Conservation (phyloP, 2,113 vertebrate species). For the Tylochromis polylepis region DNA sequence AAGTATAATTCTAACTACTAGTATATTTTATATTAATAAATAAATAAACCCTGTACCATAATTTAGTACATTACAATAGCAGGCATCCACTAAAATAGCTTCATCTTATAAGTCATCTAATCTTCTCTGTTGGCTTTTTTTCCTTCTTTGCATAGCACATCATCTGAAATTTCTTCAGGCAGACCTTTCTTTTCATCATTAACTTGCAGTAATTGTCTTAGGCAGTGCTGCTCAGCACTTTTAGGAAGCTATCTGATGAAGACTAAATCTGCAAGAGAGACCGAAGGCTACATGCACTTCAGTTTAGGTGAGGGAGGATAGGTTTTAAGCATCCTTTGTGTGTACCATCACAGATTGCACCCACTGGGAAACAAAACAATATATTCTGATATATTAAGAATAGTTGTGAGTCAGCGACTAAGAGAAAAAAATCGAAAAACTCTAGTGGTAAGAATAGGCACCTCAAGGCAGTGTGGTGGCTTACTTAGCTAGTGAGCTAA, state of each 20-base stretch:
- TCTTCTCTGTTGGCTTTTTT: neutral
- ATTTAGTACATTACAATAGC: neutral
- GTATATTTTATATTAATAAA: neutral
- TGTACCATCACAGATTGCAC: constrained; percentile 29
- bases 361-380: constrained; percentile 25
- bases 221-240: constrained; percentile 52
- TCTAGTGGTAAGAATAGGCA: constrained; percentile 1
- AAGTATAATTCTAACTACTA: neutral
- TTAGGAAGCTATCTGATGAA: constrained; percentile 13
- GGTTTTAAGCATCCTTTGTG: constrained; percentile 5
- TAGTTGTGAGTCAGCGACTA: constrained; percentile 18
- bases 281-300: constrained; percentile 28
- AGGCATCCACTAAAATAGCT: neutral
- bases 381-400: constrained; percentile 30
- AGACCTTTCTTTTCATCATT: constrained; percentile 41
- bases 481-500: neutral
- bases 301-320: neutral
- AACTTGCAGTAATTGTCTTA: constrained; percentile 36
- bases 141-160: neutral
- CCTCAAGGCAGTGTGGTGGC: constrained; percentile 16
- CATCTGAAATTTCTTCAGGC: constrained; percentile 14
- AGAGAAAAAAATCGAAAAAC: neutral
- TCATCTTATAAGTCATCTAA: neutral
- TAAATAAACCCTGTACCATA: neutral
- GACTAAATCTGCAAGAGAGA: constrained; percentile 8